phyloP scores from a whole-genome alignment of 2,797 vertebrate genomes.

The Pelodytes ibericus region DNA sequence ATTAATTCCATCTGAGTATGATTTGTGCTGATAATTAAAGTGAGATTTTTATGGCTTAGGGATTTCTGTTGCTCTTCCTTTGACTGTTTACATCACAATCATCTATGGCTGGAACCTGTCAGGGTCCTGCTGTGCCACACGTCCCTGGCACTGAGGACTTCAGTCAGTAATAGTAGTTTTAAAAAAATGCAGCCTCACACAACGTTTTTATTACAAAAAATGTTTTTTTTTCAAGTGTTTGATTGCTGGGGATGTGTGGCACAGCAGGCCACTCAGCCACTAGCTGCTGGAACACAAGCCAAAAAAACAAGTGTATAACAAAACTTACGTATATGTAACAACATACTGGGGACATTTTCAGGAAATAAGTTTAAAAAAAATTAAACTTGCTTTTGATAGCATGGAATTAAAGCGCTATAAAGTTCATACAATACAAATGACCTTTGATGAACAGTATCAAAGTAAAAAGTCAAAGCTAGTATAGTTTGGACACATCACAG shows the following conservation, averaged over 20 bases:
- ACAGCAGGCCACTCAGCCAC: neutral
- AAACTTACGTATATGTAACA: neutral
- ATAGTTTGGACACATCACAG: too few species aligned
- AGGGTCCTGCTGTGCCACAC: neutral
- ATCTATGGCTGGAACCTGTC: neutral
- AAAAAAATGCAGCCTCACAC: neutral
- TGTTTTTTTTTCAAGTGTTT: constrained; percentile 55
- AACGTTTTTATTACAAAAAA: constrained; percentile 1
- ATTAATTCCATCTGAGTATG: too few species aligned
- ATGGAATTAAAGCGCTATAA: too few species aligned
- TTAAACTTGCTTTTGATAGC: too few species aligned
- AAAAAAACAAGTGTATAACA: neutral
- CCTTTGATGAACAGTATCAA: too few species aligned
- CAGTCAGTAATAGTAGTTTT: neutral
- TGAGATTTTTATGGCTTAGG: neutral
- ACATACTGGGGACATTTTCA: too few species aligned
- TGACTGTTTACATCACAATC: neutral
- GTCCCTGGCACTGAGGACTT: neutral
- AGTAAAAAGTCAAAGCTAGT: too few species aligned
- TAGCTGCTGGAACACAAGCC: neutral
- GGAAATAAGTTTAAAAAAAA: too few species aligned
- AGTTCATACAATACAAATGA: too few species aligned
- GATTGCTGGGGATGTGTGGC: constrained; percentile 24
- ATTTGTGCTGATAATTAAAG: neutral
- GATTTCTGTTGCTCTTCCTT: neutral